These are phyloP conservation scores for Oligia strigilis DNA, from an alignment of 2,888 invertebrate genomes.

Conservation along the genomic window DNA sequence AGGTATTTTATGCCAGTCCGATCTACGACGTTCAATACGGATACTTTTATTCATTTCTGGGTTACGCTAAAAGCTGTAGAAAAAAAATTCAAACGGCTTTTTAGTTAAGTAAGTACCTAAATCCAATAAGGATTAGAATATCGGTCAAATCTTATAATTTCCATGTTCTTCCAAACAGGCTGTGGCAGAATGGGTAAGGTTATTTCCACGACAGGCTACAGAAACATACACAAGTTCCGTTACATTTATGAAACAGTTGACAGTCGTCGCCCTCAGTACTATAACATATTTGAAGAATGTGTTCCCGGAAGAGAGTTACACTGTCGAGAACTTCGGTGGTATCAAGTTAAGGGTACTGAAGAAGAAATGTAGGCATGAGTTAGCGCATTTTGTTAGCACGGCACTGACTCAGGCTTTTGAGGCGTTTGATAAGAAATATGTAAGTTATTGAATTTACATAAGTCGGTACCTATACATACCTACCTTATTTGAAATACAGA, in stretches of 20 bases:
- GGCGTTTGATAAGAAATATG: conserved; percentile 86
- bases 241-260: conserved; percentile 85
- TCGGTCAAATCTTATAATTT: not conserved
- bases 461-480: not conserved
- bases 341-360: conserved; percentile 78
- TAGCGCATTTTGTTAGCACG: conserved; percentile 81
- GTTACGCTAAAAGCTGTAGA: not conserved
- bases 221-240: conserved; percentile 83
- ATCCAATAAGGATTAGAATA: not conserved
- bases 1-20: not conserved
- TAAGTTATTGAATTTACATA: conserved; percentile 65
- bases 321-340: conserved; percentile 76
- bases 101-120: not conserved
- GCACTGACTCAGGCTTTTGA: conserved; percentile 82
- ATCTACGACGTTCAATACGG: not conserved
- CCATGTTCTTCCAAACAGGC: conserved; percentile 69
- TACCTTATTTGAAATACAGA: not conserved
- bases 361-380: conserved; percentile 78
- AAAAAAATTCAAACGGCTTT: not conserved
- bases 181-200: conserved; percentile 78
- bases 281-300: conserved; percentile 80
- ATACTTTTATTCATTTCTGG: not conserved
- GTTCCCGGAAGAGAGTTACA: conserved; percentile 80
- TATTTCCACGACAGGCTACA: conserved; percentile 80
- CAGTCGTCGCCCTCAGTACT: conserved; percentile 81